Base-by-base conservation (phyloP, 1,140 invertebrate genomes). In the Tenebrio molitor region DNA sequence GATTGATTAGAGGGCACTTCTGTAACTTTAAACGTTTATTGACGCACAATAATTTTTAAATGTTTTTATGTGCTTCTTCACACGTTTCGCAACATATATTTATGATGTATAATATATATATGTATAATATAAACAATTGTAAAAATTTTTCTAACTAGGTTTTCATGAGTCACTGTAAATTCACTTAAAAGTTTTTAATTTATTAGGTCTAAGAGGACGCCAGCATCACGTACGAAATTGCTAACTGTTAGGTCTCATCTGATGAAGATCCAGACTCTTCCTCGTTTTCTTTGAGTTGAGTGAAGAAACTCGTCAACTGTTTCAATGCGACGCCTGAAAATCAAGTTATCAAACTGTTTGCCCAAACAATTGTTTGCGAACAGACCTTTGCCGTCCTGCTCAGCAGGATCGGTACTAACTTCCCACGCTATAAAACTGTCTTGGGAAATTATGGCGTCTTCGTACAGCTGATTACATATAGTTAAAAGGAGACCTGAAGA, bases 301-400 rank as follows among this genome's bases (percentile, higher is more conserved):
- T 87, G 80, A 88, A 88, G 83, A 88, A 88, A 36, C 86, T 86
- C 42, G 85, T 87, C 71, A 88, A 81, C 67, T 86, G 85, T 77
- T 86, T 87, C 69, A 88, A 72, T 79, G 87, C 86, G 16, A 88
- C 86, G 75, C 84, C 86, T 80, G 21, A 62, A 70, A 42, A 72
- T 62, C 1, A 21, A 65, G 17, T 16, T 2, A 17, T 7, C 16
- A 17, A 39, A 65, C n/a, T n/a, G n/a, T n/a, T n/a, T 8, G 23
- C 34, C n/a, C 7, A 17, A 23, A 39, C 39, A 39, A 65, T n/a
- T n/a, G n/a, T n/a, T n/a, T 8, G 23, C 34, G 70, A 21, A 70
- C 72, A 77, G 73, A 84, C 83, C 82, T 82, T 83, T 82, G 29
- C 81, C 80, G 71, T 81, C 82, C 70, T 83, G 79, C 73, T 81